Conservation (phyloP, 1,140 invertebrate species). For the fruit fly (Drosophila melanogaster) region DNA sequence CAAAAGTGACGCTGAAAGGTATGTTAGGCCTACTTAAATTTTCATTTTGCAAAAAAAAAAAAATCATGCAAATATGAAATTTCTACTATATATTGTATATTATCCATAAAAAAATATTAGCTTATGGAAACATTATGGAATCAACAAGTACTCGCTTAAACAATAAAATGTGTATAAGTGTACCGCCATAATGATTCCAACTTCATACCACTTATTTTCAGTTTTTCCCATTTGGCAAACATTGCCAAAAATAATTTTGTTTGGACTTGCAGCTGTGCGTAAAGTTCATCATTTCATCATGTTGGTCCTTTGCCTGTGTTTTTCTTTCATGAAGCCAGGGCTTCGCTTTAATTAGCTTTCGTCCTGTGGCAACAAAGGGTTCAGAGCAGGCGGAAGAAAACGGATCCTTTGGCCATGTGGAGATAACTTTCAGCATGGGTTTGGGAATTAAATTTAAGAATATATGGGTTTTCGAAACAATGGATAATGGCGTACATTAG, state of each 20-base stretch:
- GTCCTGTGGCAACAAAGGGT: not conserved
- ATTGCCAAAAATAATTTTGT: constrained; percentile 31
- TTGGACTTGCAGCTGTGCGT: constrained; percentile 17
- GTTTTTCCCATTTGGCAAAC: constrained; percentile 8
- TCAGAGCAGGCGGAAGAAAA: not conserved
- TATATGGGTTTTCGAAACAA: not conserved
- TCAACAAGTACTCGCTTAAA: no score
- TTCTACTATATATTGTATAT: no score
- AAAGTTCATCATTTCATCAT: constrained; percentile 12
- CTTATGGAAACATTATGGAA: no score
- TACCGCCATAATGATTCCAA: no score
- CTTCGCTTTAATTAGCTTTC: constrained; percentile 16
- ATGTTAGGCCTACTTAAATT: not conserved
- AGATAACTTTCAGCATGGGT: not conserved
- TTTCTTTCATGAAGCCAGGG: constrained; percentile 1
- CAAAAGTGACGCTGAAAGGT: not conserved
- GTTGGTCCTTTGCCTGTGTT: constrained; percentile 10
- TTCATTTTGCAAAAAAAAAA: no score
- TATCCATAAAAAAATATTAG: no score
- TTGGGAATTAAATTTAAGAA: not conserved
- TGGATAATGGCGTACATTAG: no score
- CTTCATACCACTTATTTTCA: not conserved
- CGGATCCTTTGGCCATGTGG: not conserved
- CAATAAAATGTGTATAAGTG: no score
- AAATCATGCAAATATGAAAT: no score